phyloP scores from a whole-genome alignment of 2,113 vertebrate species.

The Takifugu bimaculatus region DNA sequence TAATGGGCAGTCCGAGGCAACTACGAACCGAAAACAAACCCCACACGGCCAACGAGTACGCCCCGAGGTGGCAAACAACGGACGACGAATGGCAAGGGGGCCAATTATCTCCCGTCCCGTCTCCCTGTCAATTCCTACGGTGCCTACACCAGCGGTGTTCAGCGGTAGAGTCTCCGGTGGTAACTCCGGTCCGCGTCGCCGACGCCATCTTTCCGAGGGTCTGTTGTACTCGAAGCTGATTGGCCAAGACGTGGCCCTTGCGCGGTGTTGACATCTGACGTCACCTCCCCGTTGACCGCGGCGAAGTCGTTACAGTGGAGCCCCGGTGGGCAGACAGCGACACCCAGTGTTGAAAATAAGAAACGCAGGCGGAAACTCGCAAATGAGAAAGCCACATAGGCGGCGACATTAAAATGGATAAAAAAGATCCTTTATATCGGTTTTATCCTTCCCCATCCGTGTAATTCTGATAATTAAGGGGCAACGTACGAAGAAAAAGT shows the following conservation, averaged over 20 bases:
- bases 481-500: too few species aligned
- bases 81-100: not conserved
- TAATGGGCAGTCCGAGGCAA: slow-evolving; percentile 42
- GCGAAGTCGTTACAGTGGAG: not conserved
- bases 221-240: slow-evolving; percentile 53
- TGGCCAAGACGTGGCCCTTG: slow-evolving; percentile 42
- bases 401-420: too few species aligned
- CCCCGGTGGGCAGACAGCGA: slow-evolving; percentile 15
- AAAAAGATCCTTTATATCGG: too few species aligned
- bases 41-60: not conserved
- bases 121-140: slow-evolving; percentile 13
- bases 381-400: too few species aligned
- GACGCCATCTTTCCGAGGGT: slow-evolving; percentile 76
- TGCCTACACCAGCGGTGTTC: slow-evolving; percentile 38
- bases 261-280: slow-evolving; percentile 66
- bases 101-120: slow-evolving; percentile 13
- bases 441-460: too few species aligned
- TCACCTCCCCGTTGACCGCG: slow-evolving; percentile 31
- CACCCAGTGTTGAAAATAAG: slow-evolving; percentile 29
- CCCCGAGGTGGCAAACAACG: not conserved
- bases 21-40: slow-evolving; percentile 36
- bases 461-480: too few species aligned
- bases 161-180: slow-evolving; percentile 34
- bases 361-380: too few species aligned
- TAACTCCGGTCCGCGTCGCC: slow-evolving; percentile 36